Evolutionary conservation across 2,113 vertebrate species (phyloP).

Genomic region (Cacatua alba): DNA sequence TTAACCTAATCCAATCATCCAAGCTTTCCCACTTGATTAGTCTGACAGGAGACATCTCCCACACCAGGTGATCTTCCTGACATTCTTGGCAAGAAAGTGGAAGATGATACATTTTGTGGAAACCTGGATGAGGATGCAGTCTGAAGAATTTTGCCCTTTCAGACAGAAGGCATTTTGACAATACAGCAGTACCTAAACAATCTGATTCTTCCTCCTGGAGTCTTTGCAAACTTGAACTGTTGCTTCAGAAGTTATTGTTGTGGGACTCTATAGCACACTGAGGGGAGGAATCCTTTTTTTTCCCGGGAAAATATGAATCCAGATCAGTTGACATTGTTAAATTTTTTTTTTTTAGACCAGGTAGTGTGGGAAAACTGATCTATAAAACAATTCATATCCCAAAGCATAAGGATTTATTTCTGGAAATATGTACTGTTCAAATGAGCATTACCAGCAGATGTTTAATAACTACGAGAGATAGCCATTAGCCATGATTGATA

Average conservation of each 20-base stretch:
- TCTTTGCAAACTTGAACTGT: background rate
- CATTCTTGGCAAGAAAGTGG: background rate
- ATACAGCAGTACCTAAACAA: background rate
- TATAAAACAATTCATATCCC: background rate
- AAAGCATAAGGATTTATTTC: background rate
- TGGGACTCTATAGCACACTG: background rate
- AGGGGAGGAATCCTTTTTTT: accelerated
- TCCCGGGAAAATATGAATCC: background rate
- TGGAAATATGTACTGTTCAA: background rate
- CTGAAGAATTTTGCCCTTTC: background rate
- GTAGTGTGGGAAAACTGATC: background rate
- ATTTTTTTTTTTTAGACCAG: background rate
- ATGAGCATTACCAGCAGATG: background rate
- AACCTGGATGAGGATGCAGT: background rate
- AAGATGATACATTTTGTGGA: background rate
- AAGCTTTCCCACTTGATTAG: background rate
- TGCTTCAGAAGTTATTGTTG: background rate
- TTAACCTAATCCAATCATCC: background rate
- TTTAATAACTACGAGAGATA: background rate
- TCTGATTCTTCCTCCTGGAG: background rate
- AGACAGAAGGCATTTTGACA: background rate
- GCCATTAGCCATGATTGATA: background rate
- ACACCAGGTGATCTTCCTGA: background rate
- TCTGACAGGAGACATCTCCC: background rate
- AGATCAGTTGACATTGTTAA: background rate